Conservation (phyloP, 2,797 vertebrate genomes). For the Monodelphis domestica region DNA sequence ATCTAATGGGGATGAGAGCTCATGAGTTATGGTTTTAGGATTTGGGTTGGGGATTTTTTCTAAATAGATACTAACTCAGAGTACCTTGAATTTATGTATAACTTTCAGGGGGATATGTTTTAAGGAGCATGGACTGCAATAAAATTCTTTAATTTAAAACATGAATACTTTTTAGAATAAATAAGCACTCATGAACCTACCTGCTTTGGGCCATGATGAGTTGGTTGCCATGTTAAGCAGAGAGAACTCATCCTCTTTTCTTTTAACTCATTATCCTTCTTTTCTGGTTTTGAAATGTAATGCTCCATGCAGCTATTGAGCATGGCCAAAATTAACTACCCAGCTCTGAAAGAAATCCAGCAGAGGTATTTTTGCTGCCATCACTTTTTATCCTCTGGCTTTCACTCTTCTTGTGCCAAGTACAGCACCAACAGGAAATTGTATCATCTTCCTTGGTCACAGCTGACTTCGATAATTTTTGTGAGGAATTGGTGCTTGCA, state of each 20-base stretch:
- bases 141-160: constrained; percentile 15
- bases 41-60: background rate
- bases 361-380: background rate
- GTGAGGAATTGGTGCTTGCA: background rate
- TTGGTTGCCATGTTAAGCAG: background rate
- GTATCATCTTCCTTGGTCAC: constrained; percentile 61
- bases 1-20: background rate
- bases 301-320: background rate
- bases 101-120: too few species aligned
- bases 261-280: background rate
- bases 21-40: background rate
- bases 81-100: too few species aligned
- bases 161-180: background rate
- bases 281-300: background rate
- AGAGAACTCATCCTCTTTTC: background rate
- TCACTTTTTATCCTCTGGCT: constrained; percentile 56
- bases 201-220: background rate
- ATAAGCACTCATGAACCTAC: background rate
- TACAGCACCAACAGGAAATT: constrained; percentile 72
- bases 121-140: too few species aligned
- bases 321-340: constrained; percentile 7
- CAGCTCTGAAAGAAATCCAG: constrained; percentile 4
- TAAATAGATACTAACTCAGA: too few species aligned
- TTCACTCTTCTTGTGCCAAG: constrained; percentile 55
- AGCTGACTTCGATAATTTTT: constrained; percentile 63